Conservation (phyloP, 2,888 invertebrate genomes). For the Lysandra coridon region DNA sequence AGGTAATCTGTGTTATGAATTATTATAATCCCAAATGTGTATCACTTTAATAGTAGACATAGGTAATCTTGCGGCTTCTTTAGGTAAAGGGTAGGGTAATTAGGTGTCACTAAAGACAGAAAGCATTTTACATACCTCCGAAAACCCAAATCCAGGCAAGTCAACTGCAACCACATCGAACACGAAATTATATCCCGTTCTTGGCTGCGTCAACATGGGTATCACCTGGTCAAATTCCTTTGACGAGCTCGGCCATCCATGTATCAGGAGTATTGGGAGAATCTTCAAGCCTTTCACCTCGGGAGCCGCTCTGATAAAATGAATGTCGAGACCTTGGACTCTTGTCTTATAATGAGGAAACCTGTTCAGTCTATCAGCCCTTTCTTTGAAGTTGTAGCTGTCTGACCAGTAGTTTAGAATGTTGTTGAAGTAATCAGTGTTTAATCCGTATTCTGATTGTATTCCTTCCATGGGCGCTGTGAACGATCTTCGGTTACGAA, state of each 20-base stretch:
- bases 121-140: slow-evolving; percentile 70
- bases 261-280: slow-evolving; percentile 86
- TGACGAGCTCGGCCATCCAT: slow-evolving; percentile 94
- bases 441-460: slow-evolving; percentile 91
- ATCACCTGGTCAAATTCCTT: slow-evolving; percentile 89
- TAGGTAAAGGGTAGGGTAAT: too few relatives aligned
- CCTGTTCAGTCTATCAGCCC: slow-evolving; percentile 84
- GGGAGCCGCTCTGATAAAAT: slow-evolving; percentile 87
- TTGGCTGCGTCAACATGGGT: slow-evolving; percentile 82
- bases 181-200: slow-evolving; percentile 78
- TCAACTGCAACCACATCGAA: slow-evolving; percentile 86
- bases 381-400: slow-evolving; percentile 83
- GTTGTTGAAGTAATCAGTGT: slow-evolving; percentile 83
- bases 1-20: too few relatives aligned
- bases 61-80: too few relatives aligned
- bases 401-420: slow-evolving; percentile 88
- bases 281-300: slow-evolving; percentile 51
- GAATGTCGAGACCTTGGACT: slow-evolving; percentile 87
- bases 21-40: too few relatives aligned
- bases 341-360: slow-evolving; percentile 88
- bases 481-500: slow-evolving; percentile 74
- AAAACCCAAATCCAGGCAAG: slow-evolving; percentile 86
- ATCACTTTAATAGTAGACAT: too few relatives aligned
- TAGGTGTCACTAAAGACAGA: too few relatives aligned
- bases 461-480: slow-evolving; percentile 83